Percentiles rank a stretch among this genome's conserved stretches.
Conservation (phyloP, 2,113 vertebrate genomes). For the Mungos mungo region DNA sequence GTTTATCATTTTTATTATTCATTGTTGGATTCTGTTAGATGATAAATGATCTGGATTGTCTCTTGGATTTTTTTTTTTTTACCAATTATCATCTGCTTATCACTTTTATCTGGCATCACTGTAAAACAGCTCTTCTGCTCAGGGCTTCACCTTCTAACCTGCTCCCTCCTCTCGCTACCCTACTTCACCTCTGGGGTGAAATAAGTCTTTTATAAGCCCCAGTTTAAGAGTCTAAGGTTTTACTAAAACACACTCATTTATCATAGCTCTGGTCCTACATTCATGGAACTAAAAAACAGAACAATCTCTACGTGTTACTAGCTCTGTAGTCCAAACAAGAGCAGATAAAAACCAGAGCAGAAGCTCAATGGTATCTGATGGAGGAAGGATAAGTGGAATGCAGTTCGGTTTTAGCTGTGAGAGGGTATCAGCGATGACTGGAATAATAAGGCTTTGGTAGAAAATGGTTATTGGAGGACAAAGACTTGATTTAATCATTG, state of each 20-base stretch:
- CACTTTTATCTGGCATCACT: not conserved
- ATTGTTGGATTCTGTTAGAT: not conserved
- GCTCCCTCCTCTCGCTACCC: too few relatives aligned
- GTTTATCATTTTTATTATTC: not conserved
- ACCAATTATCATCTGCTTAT: not conserved
- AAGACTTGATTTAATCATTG: not conserved
- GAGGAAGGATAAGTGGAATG: not conserved
- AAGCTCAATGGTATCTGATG: not conserved
- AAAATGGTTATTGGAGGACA: not conserved
- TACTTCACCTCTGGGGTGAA: not conserved
- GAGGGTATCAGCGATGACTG: not conserved
- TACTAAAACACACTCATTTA: not conserved
- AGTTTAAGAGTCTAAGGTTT: not conserved
- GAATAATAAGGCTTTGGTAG: not conserved
- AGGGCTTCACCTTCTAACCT: not conserved
- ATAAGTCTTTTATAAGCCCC: not conserved
- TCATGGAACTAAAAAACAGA: not conserved
- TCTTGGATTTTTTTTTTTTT: constrained; percentile 2
- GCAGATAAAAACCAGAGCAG: not conserved
- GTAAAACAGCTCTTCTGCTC: not conserved
- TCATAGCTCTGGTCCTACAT: not conserved
- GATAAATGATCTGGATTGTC: not conserved
- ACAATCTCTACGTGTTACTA: not conserved
- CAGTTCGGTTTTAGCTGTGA: not conserved
- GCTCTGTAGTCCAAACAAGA: not conserved